Conservation (phyloP, 2,113 vertebrate species). For the Urocitellus parryii region DNA sequence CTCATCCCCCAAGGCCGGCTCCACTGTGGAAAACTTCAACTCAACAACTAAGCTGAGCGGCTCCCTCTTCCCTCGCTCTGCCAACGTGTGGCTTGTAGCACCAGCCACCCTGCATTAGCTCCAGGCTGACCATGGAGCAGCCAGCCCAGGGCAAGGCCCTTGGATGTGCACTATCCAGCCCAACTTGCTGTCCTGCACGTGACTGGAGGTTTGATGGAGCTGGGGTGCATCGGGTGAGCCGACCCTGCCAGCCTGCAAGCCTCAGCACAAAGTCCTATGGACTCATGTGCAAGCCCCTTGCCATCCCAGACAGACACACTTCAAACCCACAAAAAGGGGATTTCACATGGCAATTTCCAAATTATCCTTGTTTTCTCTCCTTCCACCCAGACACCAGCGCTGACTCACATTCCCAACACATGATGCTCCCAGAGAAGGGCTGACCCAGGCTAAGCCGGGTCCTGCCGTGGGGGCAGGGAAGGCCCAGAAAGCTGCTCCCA, state of each 20-base stretch:
- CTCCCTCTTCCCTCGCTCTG: background rate
- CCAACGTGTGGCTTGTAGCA: background rate
- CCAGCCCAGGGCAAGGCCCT: background rate
- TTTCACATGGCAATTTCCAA: background rate
- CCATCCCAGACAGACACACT: background rate
- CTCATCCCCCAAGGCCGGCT: background rate
- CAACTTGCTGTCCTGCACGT: background rate
- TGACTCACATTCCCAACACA: background rate
- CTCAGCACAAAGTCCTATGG: background rate
- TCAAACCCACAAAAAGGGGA: fast-evolving
- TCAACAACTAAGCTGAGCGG: background rate
- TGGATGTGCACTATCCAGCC: fast-evolving
- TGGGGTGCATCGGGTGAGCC: fast-evolving
- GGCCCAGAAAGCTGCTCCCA: background rate
- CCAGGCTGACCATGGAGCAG: background rate
- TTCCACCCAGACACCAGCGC: background rate
- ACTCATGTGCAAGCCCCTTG: background rate
- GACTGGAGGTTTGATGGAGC: fast-evolving
- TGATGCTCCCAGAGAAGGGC: background rate
- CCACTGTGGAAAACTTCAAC: background rate
- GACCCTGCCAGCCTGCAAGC: background rate
- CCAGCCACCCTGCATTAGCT: fast-evolving
- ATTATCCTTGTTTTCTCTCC: background rate
- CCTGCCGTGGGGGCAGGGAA: background rate
- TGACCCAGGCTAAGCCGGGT: background rate